These are phyloP conservation scores for Sinhomidia bicolor DNA, from an alignment of 2,888 invertebrate species.

Conservation along the genomic window DNA sequence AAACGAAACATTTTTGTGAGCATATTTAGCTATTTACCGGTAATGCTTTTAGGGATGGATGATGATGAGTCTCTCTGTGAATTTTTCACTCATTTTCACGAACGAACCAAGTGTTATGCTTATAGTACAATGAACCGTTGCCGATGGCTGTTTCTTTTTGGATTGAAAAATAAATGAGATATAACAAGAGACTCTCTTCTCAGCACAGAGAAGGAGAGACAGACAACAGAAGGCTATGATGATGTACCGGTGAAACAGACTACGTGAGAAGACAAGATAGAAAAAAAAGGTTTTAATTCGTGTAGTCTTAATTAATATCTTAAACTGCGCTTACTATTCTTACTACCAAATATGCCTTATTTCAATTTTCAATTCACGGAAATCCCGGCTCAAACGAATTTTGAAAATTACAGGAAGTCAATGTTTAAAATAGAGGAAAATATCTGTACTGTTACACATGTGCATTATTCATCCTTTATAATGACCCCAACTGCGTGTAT, in stretches of 20 bases:
- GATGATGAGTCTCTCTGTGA: slow-evolving; percentile 17
- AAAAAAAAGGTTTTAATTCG: slow-evolving; percentile 10
- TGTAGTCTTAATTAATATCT: slow-evolving; percentile 7
- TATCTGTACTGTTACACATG: too few species aligned
- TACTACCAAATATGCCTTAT: too few species aligned
- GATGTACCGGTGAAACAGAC: slow-evolving; percentile 3
- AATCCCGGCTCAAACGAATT: too few species aligned
- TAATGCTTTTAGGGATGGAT: not conserved
- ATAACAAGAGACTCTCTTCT: not conserved
- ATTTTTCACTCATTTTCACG: slow-evolving; percentile 22
- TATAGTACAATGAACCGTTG: slow-evolving; percentile 43
- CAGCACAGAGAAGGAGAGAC: too few species aligned
- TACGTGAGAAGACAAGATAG: slow-evolving; percentile 9
- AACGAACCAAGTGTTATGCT: not conserved
- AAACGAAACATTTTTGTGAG: slow-evolving; percentile 25
- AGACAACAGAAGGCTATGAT: not conserved
- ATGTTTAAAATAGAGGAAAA: too few species aligned
- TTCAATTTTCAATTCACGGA: too few species aligned
- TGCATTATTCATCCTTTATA: too few species aligned
- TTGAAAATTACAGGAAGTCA: not conserved
- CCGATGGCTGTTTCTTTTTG: slow-evolving; percentile 43
- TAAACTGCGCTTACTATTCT: too few species aligned
- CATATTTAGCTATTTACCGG: slow-evolving; percentile 25
- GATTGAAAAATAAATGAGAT: slow-evolving; percentile 37
- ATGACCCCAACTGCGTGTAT: too few species aligned